Conservation (phyloP, 2,888 invertebrate genomes). For the Caenorhabditis virilis region DNA sequence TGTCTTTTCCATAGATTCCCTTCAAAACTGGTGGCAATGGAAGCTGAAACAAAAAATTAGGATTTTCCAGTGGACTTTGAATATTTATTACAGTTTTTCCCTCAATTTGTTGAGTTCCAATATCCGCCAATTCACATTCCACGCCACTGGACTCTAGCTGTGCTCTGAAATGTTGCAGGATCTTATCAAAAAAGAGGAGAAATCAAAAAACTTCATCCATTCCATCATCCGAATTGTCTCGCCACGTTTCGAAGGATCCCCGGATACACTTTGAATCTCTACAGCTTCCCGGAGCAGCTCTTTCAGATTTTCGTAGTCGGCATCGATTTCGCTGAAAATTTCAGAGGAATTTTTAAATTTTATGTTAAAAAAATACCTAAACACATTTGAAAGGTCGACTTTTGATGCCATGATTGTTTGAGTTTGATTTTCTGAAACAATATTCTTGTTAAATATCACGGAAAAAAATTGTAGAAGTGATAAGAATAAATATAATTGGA, state of each 20-base stretch:
- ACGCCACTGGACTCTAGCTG: slow-evolving; percentile 41
- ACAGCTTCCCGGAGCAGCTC: slow-evolving; percentile 76
- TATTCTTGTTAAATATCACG: too few species aligned
- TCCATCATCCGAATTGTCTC: slow-evolving; percentile 86
- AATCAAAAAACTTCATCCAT: slow-evolving; percentile 77
- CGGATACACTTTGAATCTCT: slow-evolving; percentile 90
- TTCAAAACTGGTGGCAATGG: slow-evolving; percentile 62
- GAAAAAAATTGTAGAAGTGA: too few species aligned
- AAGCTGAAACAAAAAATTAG: too few species aligned
- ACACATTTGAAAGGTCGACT: slow-evolving; percentile 26
- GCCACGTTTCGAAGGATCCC: slow-evolving; percentile 81
- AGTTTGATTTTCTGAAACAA: too few species aligned
- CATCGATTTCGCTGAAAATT: slow-evolving; percentile 27
- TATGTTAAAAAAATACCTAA: slow-evolving; percentile 4
- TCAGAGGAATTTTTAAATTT: background rate
- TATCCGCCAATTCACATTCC: slow-evolving; percentile 37
- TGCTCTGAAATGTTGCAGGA: slow-evolving; percentile 4
- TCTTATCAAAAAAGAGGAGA: background rate
- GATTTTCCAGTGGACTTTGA: too few species aligned
- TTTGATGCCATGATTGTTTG: slow-evolving; percentile 5
- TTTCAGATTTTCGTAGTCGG: slow-evolving; percentile 27
- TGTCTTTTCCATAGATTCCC: slow-evolving; percentile 76
- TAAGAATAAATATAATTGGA: too few species aligned
- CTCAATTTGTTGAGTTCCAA: slow-evolving; percentile 45
- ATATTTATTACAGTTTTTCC: too few species aligned